phyloP scores from a whole-genome alignment of 2,113 vertebrate genomes.

The Vicugna pacos region DNA sequence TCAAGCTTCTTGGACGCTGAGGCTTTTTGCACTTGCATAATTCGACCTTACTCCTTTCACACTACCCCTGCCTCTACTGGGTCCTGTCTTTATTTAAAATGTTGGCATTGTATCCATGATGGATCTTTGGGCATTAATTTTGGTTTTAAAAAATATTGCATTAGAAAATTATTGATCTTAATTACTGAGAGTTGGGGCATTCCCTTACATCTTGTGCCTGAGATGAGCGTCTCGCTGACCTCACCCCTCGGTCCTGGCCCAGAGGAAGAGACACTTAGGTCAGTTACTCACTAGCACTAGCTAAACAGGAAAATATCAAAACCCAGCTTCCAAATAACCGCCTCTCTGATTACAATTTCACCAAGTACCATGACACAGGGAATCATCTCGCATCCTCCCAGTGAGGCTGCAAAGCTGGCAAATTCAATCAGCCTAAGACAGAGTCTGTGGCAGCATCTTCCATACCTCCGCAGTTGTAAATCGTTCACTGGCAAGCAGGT shows the following conservation, averaged over 20 bases:
- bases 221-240: neutral
- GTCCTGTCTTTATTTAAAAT: constrained; percentile 9
- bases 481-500: constrained; percentile 93
- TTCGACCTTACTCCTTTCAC: neutral
- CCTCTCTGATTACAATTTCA: neutral
- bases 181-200: neutral
- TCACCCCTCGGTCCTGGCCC: neutral
- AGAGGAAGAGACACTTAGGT: neutral
- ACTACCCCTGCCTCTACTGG: neutral
- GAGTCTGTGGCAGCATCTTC: neutral
- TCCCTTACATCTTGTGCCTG: neutral
- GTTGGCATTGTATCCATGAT: neutral
- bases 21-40: neutral
- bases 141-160: neutral
- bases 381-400: neutral
- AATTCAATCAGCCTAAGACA: neutral
- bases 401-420: neutral
- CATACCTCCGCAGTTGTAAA: constrained; percentile 95
- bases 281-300: neutral
- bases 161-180: neutral
- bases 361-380: neutral
- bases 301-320: constrained; percentile 13
- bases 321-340: neutral
- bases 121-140: neutral
- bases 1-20: neutral